Evolutionary conservation across 1,140 invertebrate species (phyloP), one percentile per base, ranked within the genome.

Genomic region (Scaptomyza graminum): DNA sequence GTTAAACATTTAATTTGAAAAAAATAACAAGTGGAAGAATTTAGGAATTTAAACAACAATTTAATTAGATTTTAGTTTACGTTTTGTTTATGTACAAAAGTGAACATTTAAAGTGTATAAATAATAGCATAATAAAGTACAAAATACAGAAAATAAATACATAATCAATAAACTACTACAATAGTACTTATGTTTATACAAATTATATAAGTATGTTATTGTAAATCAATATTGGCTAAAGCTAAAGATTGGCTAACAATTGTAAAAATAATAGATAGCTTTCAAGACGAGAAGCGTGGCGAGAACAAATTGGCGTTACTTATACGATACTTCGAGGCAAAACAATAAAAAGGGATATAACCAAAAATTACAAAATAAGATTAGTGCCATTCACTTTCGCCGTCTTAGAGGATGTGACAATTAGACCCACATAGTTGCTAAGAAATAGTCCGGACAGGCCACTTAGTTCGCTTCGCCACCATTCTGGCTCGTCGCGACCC

Each of bases 401-500:
- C 76, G 68, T 69, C 89, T 92, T 92, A 92, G 91, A 91, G 73
- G 91, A 92, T 69, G 91, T 90, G 15, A 92, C 91, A 77, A 92
- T 92, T 13, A 90, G 90, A 8, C 91, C 87, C 54, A 98, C 97
- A 92, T 98, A 98, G 92, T 98, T 98, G 92, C 96, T 97, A 18
- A 97, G 97, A 92, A 98, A 98, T 31, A 98, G 93, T 12, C 97
- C 97, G 3, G 95, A 95, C 57, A 95, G 93, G 11, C 97, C 97
- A 70, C 97, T 96, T 5, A 97, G 93, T 93, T 98, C 96, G 43
- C 98, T 98, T 91, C 95, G 95, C 98, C 98, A 99, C 98, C 98
- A 99, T 57, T 97, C 95, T 43, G 96, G 95, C 90, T 99, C 98
- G 72, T 98, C 97, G 76, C 98, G 95, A 56, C 96, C 96, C 7